A percentile compares a stretch with the other conserved stretches of the same genome.
These are phyloP conservation scores for Halictus rubicundus DNA, from an alignment of 1,140 invertebrate genomes.

Conservation along the genomic window DNA sequence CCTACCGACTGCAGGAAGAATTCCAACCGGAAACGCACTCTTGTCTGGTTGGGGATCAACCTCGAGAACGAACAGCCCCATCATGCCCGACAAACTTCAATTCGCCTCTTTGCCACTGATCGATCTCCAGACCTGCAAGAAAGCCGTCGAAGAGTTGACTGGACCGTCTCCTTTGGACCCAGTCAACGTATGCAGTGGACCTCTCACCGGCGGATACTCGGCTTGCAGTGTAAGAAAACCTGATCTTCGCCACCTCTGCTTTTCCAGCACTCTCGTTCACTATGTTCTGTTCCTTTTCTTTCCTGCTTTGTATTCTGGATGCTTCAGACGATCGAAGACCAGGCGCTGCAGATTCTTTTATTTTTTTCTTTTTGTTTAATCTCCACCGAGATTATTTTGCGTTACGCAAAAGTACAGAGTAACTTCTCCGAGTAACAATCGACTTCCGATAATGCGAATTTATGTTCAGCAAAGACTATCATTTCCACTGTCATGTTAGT, in stretches of 20 bases:
- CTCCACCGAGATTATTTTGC: too few relatives aligned
- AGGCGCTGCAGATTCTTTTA: too few relatives aligned
- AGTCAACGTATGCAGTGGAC: conserved; percentile 83
- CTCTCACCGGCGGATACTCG: conserved; percentile 80
- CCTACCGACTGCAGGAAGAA: conserved; percentile 75
- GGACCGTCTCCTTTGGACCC: conserved; percentile 64
- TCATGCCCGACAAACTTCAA: conserved; percentile 61
- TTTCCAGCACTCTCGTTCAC: too few relatives aligned
- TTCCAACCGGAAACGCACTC: conserved; percentile 65
- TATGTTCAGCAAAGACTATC: too few relatives aligned
- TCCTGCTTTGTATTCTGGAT: too few relatives aligned
- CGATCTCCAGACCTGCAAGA: conserved; percentile 50
- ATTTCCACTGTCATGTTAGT: too few relatives aligned
- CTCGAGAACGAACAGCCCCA: conserved; percentile 23
- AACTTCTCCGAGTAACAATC: too few relatives aligned
- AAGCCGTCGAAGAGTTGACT: conserved; percentile 40
- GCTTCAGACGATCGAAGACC: too few relatives aligned
- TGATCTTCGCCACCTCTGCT: neutral
- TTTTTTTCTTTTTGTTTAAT: too few relatives aligned
- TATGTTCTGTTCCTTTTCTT: too few relatives aligned
- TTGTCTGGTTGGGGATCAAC: conserved; percentile 81
- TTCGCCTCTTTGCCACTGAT: conserved; percentile 56
- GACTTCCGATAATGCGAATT: too few relatives aligned
- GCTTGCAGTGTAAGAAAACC: conserved; percentile 83
- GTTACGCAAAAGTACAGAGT: too few relatives aligned